Evolutionary conservation across 2,113 vertebrate genomes (phyloP), one percentile per base, ranked within the genome.

Genomic region (Arothron firmamentum): DNA sequence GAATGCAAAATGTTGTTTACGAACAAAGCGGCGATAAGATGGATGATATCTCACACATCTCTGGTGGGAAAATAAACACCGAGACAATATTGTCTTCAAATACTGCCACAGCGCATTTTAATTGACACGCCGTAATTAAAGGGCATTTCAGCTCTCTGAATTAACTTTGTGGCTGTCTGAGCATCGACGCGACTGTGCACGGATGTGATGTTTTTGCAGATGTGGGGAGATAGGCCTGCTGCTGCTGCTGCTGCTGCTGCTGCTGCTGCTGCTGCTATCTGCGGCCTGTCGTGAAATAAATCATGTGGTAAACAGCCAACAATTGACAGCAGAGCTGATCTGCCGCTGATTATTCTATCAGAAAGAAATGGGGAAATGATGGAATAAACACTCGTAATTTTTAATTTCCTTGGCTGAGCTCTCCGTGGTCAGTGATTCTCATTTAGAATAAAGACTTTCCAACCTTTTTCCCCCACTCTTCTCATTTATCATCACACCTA

Each of bases 341-440:
- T 70, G 54, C 59, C 41, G 46, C 21, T 70, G 67, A 73, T 71
- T 62, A 60, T 68, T 64, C 65, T 62, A 50, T 62, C 59, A 53
- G 52, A 57, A 14, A 49, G 43, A 52, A 55, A 53, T 47, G 31
- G 34, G 46, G 20, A 51, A 65, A 56, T 59, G 47, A 64, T 72
- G 41, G 28, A 59, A 21, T 54, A 45, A 55, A 70, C 59, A 52
- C 23, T 64, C 54, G 2, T 52, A 55, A 54, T 72, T 71, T 82
- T 74, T 74, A 65, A 81, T 84, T 78, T 78, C 61, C 21, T 16
- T 48, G 19, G 31, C 49, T 59, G 57, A 6, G 43, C 68, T 58
- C 70, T 48, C 81, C 73, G 47, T 21, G 19, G 53, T 64, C 57
- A 67, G 48, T 21, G 61, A 56, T 47, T 47, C 13, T 59, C 51